phyloP scores from a whole-genome alignment of 1,140 invertebrate genomes.

The Temnothorax longispinosus region DNA sequence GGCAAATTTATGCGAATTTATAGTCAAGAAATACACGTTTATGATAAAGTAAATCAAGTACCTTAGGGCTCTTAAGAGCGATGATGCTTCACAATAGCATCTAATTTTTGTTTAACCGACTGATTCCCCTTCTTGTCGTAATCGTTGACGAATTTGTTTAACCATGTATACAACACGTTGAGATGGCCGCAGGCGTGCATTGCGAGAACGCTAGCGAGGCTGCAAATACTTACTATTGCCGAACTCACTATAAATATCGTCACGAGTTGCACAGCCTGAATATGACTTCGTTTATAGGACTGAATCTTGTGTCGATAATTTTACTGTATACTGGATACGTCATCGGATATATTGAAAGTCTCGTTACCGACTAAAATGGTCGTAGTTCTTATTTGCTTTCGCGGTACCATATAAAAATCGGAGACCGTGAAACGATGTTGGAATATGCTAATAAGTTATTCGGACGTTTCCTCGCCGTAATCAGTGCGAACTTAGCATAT shows the following conservation, averaged over 20 bases:
- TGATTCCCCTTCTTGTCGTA: neutral
- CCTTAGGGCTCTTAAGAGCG: slow-evolving; percentile 65
- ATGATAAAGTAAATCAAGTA: neutral
- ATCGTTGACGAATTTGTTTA: slow-evolving; percentile 43
- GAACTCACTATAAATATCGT: slow-evolving; percentile 64
- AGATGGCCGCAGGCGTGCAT: slow-evolving; percentile 77
- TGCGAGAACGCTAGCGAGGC: slow-evolving; percentile 67
- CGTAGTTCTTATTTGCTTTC: neutral
- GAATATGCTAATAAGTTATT: too few species aligned
- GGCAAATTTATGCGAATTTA: neutral
- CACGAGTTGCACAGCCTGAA: slow-evolving; percentile 60
- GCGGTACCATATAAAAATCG: too few species aligned
- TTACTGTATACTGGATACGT: slow-evolving; percentile 69
- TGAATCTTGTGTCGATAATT: slow-evolving; percentile 64
- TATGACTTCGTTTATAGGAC: slow-evolving; percentile 69
- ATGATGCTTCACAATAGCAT: slow-evolving; percentile 73
- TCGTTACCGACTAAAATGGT: neutral
- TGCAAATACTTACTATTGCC: slow-evolving; percentile 62
- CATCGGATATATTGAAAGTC: slow-evolving; percentile 57
- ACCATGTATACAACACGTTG: slow-evolving; percentile 69
- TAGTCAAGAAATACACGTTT: neutral
- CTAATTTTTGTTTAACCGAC: slow-evolving; percentile 57
- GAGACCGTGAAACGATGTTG: too few species aligned
- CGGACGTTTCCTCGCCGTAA: too few species aligned
- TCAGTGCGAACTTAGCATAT: slow-evolving; percentile 31